phyloP scores from a whole-genome alignment of 1,140 invertebrate species.

The Drosophila tani region DNA sequence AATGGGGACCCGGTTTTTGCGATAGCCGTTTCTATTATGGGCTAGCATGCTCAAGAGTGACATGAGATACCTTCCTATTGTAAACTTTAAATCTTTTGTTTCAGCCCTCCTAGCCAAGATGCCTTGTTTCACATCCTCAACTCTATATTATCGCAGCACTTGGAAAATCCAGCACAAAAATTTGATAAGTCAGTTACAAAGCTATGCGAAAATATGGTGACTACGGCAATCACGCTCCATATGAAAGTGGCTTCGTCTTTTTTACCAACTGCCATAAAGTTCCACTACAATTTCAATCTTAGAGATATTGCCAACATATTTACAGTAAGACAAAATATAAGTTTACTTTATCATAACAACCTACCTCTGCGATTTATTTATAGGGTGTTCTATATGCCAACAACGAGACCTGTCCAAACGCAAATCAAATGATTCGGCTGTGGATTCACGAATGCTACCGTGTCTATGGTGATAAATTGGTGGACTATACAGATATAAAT shows the following conservation, averaged over 20 bases:
- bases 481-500: slow-evolving; percentile 91
- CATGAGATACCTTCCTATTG: background rate
- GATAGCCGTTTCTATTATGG: too few relatives aligned
- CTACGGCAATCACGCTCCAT: slow-evolving; percentile 91
- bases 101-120: slow-evolving; percentile 93
- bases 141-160: slow-evolving; percentile 92
- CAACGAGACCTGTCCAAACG: slow-evolving; percentile 90
- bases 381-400: slow-evolving; percentile 96
- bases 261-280: slow-evolving; percentile 96
- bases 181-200: slow-evolving; percentile 84
- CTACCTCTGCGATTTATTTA: slow-evolving; percentile 6
- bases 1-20: too few relatives aligned
- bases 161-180: slow-evolving; percentile 88
- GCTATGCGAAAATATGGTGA: slow-evolving; percentile 88
- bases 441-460: slow-evolving; percentile 96
- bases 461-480: slow-evolving; percentile 96
- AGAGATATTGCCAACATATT: slow-evolving; percentile 96
- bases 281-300: slow-evolving; percentile 97
- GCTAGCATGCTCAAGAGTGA: too few relatives aligned
- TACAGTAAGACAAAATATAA: slow-evolving; percentile 86
- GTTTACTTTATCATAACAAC: background rate
- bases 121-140: slow-evolving; percentile 94
- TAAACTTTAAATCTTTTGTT: background rate
- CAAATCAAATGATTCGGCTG: slow-evolving; percentile 90
- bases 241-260: slow-evolving; percentile 91